Percentiles rank a stretch among this genome's conserved stretches.
Conservation (phyloP, 2,888 invertebrate genomes). For the Lepas anatifera region DNA sequence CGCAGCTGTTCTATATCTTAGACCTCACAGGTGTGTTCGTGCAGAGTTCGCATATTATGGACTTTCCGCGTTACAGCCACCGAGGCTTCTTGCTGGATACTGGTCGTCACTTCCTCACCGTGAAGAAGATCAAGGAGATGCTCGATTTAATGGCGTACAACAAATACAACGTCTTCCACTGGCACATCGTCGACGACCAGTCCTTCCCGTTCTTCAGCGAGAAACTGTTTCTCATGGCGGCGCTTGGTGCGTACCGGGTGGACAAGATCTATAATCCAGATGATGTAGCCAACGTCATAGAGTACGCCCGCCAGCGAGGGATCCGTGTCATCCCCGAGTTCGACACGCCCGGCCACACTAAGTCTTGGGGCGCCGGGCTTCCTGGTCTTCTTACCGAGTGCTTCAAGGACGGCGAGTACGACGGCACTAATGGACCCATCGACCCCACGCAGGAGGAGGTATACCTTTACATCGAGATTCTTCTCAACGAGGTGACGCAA, state of each 20-base stretch:
- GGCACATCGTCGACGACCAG: constrained; percentile 90
- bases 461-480: constrained; percentile 50
- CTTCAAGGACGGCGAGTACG: constrained; percentile 35
- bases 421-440: constrained; percentile 61
- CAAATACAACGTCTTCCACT: constrained; percentile 86
- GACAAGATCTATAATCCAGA: constrained; percentile 49
- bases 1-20: constrained; percentile 52
- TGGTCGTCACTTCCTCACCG: constrained; percentile 66
- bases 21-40: constrained; percentile 33
- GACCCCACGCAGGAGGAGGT: constrained; percentile 54
- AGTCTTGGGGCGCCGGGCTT: constrained; percentile 69
- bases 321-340: constrained; percentile 83
- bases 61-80: constrained; percentile 64
- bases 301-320: constrained; percentile 62
- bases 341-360: constrained; percentile 76
- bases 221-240: constrained; percentile 64
- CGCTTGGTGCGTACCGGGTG: constrained; percentile 21
- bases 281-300: constrained; percentile 54
- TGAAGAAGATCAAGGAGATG: constrained; percentile 48
- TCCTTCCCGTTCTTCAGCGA: constrained; percentile 79
- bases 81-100: constrained; percentile 79
- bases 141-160: constrained; percentile 80
- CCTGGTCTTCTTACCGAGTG: constrained; percentile 63
- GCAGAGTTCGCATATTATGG: constrained; percentile 42
- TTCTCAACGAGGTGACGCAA: constrained; percentile 53